Evolutionary conservation across 2,888 invertebrate genomes (phyloP).

Genomic region (Drosophila histrio): DNA sequence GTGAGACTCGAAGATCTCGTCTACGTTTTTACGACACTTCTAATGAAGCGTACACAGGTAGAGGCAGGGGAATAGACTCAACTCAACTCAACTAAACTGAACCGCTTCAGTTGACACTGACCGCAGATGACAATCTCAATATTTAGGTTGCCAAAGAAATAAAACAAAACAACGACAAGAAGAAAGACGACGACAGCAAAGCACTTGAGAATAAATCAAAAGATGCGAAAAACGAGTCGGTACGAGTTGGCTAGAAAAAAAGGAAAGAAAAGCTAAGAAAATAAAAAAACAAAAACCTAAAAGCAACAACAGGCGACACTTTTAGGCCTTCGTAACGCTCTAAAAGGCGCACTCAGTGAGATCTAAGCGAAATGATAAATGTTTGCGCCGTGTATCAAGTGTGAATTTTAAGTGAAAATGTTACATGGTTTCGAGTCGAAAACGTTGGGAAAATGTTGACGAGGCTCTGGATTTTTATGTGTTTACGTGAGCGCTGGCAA

Average conservation of each 20-base stretch:
- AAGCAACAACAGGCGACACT: conserved; percentile 55
- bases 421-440: conserved; percentile 38
- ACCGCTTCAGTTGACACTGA: conserved; percentile 69
- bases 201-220: conserved; percentile 76
- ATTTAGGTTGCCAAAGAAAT: conserved; percentile 72
- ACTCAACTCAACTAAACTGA: conserved; percentile 27
- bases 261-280: conserved; percentile 4
- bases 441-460: conserved; percentile 53
- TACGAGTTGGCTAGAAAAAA: conserved; percentile 1
- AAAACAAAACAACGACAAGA: conserved; percentile 46
- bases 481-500: conserved; percentile 61
- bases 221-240: conserved; percentile 67
- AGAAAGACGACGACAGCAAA: conserved; percentile 20
- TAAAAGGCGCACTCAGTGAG: conserved; percentile 60
- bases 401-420: conserved; percentile 78
- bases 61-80: conserved; percentile 26
- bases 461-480: conserved; percentile 60
- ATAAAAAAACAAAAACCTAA: conserved; percentile 32
- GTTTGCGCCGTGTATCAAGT: conserved; percentile 70
- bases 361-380: conserved; percentile 77
- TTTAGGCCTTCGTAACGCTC: conserved; percentile 63
- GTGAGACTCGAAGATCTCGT: conserved; percentile 24
- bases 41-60: conserved; percentile 54
- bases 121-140: conserved; percentile 72
- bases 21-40: conserved; percentile 57